phyloP scores from a whole-genome alignment of 2,797 vertebrate genomes.

The Sebastes aleutianus region DNA sequence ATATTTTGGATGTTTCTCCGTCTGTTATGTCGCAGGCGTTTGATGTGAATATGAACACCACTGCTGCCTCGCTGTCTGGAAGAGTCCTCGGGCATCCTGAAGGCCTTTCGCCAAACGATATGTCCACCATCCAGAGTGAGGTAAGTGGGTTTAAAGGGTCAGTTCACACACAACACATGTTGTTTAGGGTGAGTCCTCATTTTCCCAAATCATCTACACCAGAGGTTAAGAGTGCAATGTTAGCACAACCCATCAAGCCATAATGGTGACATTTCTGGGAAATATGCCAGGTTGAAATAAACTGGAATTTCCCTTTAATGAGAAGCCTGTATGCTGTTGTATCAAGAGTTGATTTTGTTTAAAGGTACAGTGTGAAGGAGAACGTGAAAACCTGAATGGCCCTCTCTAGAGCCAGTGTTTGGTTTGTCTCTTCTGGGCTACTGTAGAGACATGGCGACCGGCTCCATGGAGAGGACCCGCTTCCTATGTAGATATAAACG shows the following conservation, averaged over 20 bases:
- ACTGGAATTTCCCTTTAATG: background rate
- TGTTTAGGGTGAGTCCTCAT: background rate
- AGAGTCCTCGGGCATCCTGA: background rate
- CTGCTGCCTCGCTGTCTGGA: background rate
- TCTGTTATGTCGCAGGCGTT: conserved; percentile 9
- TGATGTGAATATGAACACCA: conserved; percentile 64
- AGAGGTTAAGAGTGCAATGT: background rate
- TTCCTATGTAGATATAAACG: no score
- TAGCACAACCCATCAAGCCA: background rate
- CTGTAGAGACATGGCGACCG: no score
- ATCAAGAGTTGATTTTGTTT: background rate
- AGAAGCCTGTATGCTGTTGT: background rate
- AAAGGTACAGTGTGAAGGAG: background rate
- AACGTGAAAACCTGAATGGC: no score
- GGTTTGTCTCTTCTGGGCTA: no score
- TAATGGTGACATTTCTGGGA: background rate
- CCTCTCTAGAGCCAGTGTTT: no score
- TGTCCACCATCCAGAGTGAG: conserved; percentile 40
- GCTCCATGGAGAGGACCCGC: no score
- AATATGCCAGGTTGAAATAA: background rate
- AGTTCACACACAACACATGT: background rate
- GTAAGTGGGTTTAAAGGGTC: conserved; percentile 29
- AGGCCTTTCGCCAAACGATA: background rate
- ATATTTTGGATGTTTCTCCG: background rate
- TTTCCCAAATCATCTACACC: background rate